These are phyloP conservation scores for Ophraella communa DNA, from an alignment of 2,888 invertebrate genomes.

Conservation along the genomic window DNA sequence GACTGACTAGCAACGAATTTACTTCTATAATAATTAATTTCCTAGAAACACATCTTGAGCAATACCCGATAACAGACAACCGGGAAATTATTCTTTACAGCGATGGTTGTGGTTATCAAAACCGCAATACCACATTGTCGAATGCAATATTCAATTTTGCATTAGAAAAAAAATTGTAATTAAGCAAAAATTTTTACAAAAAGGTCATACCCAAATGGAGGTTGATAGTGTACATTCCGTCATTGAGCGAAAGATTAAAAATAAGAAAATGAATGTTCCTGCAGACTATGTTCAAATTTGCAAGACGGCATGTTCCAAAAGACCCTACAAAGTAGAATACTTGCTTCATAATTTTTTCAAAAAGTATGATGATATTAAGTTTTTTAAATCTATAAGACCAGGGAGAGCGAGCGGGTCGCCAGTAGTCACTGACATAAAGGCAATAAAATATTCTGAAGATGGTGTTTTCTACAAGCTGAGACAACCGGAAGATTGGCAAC, in stretches of 20 bases:
- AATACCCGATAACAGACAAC: slow-evolving; percentile 7
- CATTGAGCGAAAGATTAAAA: slow-evolving; percentile 32
- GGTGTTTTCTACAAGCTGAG: slow-evolving; percentile 14
- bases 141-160: slow-evolving; percentile 26
- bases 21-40: slow-evolving; percentile 18
- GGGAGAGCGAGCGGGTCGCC: slow-evolving; percentile 8
- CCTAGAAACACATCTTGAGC: slow-evolving; percentile 12
- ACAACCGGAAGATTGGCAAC: no score
- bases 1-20: slow-evolving; percentile 19
- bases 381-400: slow-evolving; percentile 15
- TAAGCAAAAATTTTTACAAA: slow-evolving; percentile 36
- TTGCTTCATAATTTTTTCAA: slow-evolving; percentile 11
- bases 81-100: slow-evolving; percentile 12
- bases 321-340: no score
- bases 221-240: slow-evolving; percentile 36
- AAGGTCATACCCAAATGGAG: slow-evolving; percentile 40
- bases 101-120: slow-evolving; percentile 17
- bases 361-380: slow-evolving; percentile 15
- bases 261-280: slow-evolving; percentile 34
- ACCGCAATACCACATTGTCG: slow-evolving; percentile 14
- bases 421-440: slow-evolving; percentile 12
- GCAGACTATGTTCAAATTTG: slow-evolving; percentile 35
- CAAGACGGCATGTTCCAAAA: no score
- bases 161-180: slow-evolving; percentile 19
- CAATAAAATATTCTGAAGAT: slow-evolving; percentile 15